Evolutionary conservation across 2,113 vertebrate genomes (phyloP), one percentile per base, ranked within the genome.

Genomic region (Limnothrissa miodon): DNA sequence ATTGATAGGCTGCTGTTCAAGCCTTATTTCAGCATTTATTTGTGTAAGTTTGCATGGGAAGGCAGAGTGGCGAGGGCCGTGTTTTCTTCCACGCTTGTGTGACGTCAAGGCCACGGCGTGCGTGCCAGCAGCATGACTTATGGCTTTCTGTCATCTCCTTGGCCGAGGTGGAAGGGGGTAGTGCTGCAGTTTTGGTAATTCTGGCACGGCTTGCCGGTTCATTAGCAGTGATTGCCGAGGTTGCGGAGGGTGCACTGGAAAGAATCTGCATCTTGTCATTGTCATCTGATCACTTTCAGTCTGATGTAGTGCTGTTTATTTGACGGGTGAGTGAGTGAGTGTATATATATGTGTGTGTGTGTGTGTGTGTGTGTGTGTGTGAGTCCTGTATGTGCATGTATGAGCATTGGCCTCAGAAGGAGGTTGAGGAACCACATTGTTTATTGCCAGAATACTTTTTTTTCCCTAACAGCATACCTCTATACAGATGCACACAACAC

Each of bases 1-100:
- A 92, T 86, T 78, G 88, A 89, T 81, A 42, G 82, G 25, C 59
- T 53, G 17, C 79, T 78, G 78, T 79, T 89, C 56, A 80, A 48
- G 66, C 39, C 33, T 29, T 83, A 78, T 79, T 85, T 82, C 80
- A 78, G 59, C 62, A 86, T 89, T 88, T 88, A 74, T 89, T 88
- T 89, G 85, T 78, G 82, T 25, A 81, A 62, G 84, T 83, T 70
- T 59, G 78, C 78, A 53, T 62, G 86, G 81, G 45, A 78, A n/a
- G 48, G 51, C 84, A 78, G 85, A 48, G 39, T 36, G 46, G 62
- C 42, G 59, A 29, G 82, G 82, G 85, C 82, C 51, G 29, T 80
- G 66, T 33, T 29, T 45, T 78, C 87, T 51, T 39, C 82, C 48
- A 83, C 78, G 51, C 11, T n/a, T 29, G 9, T 39, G 66, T 74